These are phyloP conservation scores for Leptodirus hochenwartii DNA, from an alignment of 2,888 invertebrate species.

Conservation along the genomic window DNA sequence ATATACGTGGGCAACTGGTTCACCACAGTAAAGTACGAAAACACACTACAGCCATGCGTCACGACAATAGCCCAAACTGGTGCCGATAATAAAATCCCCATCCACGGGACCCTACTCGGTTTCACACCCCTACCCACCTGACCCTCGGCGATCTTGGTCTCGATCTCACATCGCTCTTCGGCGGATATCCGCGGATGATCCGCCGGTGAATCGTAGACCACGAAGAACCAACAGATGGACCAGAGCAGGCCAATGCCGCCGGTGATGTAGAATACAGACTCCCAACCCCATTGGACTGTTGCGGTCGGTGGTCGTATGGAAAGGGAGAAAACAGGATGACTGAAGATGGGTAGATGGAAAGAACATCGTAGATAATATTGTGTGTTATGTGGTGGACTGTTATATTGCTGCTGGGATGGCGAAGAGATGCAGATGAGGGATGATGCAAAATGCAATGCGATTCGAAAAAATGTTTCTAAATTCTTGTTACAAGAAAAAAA, in stretches of 20 bases:
- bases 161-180: slow-evolving; percentile 46
- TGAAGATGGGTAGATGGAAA: no score
- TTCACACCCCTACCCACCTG: slow-evolving; percentile 19
- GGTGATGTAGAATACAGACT: slow-evolving; percentile 77
- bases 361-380: no score
- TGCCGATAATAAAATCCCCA: slow-evolving; percentile 41
- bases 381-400: no score
- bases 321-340: no score
- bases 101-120: slow-evolving; percentile 53
- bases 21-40: slow-evolving; percentile 75
- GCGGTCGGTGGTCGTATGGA: no score
- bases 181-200: slow-evolving; percentile 63
- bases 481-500: no score
- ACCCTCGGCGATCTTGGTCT: slow-evolving; percentile 41
- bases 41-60: slow-evolving; percentile 68
- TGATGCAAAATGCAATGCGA: no score
- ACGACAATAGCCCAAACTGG: slow-evolving; percentile 77
- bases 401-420: no score
- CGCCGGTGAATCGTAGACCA: slow-evolving; percentile 65
- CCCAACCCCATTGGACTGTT: slow-evolving; percentile 61
- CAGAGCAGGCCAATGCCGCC: slow-evolving; percentile 58
- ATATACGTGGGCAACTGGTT: slow-evolving; percentile 77
- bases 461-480: no score
- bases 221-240: slow-evolving; percentile 65
- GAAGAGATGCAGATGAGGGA: no score